Percentiles rank a stretch among this genome's conserved stretches.
Evolutionary conservation across 2,113 vertebrate species (phyloP).

Genomic region (Conger conger): DNA sequence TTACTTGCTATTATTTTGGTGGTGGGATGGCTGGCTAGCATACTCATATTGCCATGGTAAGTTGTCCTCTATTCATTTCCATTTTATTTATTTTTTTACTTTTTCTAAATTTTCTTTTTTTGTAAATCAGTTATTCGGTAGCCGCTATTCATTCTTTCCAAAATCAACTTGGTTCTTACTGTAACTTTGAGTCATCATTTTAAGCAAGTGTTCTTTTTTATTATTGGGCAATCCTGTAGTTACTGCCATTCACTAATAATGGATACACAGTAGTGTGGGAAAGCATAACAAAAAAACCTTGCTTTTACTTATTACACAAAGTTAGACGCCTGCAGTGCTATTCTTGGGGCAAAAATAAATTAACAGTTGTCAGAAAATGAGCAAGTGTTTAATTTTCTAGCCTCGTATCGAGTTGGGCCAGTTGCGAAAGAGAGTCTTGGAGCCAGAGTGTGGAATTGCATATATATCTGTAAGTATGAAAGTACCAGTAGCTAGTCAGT

Average conservation of each 20-base stretch:
- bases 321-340: background rate
- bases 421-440: slow-evolving; percentile 18
- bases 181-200: background rate
- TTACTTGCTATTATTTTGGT: background rate
- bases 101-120: background rate
- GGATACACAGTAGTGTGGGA: background rate
- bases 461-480: slow-evolving; percentile 31
- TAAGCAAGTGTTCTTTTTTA: background rate
- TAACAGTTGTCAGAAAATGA: background rate
- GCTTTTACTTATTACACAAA: background rate
- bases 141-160: background rate
- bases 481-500: background rate
- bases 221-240: background rate
- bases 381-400: slow-evolving; percentile 34
- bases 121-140: background rate
- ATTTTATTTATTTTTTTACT: background rate
- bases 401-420: slow-evolving; percentile 11
- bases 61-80: background rate
- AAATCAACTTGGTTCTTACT: background rate
- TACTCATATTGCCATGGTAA: background rate
- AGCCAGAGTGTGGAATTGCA: slow-evolving; percentile 19
- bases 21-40: background rate
- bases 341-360: background rate
- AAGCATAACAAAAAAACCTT: background rate
- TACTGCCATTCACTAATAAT: background rate